Base-by-base conservation (phyloP, 2,113 vertebrate species). In the Struthidea cinerea region DNA sequence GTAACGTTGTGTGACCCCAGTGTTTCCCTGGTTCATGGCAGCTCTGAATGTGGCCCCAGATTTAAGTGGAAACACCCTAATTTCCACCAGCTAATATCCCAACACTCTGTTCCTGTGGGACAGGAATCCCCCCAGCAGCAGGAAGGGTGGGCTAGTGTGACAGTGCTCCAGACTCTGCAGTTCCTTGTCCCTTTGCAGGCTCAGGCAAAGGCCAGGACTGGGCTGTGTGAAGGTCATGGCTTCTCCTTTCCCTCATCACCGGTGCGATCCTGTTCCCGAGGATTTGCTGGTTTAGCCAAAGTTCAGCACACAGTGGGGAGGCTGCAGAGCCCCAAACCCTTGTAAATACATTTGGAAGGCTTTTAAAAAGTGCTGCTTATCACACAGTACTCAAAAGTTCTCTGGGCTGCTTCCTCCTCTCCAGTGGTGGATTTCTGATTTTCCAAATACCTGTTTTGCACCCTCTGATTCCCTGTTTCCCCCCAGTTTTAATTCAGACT, bases 91-190 rank as follows among this genome's bases (percentile, higher is more conserved):
- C 41, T 70, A 74, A 15, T 32, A 33, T 7, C 74, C 50, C 22
- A 1, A 1, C 23, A 0, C 18, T 3, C 18, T 3, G 1, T 20
- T 63, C 24, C 53, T 28, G 68, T 26, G 82, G 2, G 2, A 24
- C 39, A 30, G 59, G 46, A 2, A 1, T 33, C 46, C 55, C 50
- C 46, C 42, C 42, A 18, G 80, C 49, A 73, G 63, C 9, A 10
- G 21, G 52, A 22, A 2, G 61, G 53, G 8, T 32, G 41, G 61
- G 16, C 15, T 1, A 19, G n/a, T 30, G 11, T 4, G 9, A 26
- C 33, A 24, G 30, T 57, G 67, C 35, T 18, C 24, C 39, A 33
- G 42, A 50, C 46, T 46, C 68, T 37, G 65, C 52, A n/a, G 65
- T n/a, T 77, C 22, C 53, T 77, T 6, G 0, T 55, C 47, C 59